A percentile compares a stretch with the other conserved stretches of the same genome.
These are phyloP conservation scores for Callyntrura sp. DNA, from an alignment of 2,888 invertebrate genomes.

Conservation along the genomic window DNA sequence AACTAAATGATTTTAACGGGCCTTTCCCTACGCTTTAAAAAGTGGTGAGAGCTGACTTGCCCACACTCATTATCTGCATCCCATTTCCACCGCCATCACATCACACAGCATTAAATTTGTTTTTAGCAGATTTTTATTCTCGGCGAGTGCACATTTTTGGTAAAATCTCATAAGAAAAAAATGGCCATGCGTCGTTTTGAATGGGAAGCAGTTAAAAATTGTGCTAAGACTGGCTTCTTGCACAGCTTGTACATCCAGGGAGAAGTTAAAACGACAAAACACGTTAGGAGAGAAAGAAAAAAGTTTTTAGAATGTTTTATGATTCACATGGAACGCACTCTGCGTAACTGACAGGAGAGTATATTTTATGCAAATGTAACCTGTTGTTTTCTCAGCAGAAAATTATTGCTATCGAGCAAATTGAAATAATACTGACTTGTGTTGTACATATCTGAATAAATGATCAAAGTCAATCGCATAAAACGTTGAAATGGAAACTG, in stretches of 20 bases:
- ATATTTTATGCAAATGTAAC: slow-evolving; percentile 41
- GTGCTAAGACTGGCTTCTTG: background rate
- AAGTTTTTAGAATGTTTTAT: background rate
- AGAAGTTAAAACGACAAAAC: background rate
- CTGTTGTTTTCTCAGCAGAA: slow-evolving; percentile 45
- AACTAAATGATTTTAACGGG: slow-evolving; percentile 12
- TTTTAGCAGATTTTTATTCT: slow-evolving; percentile 27
- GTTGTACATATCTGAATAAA: slow-evolving; percentile 8
- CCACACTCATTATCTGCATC: background rate
- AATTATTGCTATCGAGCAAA: background rate
- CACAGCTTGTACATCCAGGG: background rate
- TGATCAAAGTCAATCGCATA: slow-evolving; percentile 1
- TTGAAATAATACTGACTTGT: slow-evolving; percentile 19
- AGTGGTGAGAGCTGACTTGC: background rate
- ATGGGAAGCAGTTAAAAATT: slow-evolving; percentile 12
- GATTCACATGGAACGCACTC: background rate
- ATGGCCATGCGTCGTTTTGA: slow-evolving; percentile 18
- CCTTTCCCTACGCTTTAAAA: background rate
- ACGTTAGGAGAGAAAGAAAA: background rate
- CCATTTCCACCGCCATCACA: background rate
- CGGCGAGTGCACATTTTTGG: slow-evolving; percentile 36
- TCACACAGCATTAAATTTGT: slow-evolving; percentile 25
- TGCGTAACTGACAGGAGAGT: background rate
- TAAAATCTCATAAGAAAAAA: slow-evolving; percentile 51
- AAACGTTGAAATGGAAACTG: background rate